These are phyloP conservation scores for Habrosyne pyritoides DNA, from an alignment of 2,888 invertebrate species.

Conservation along the genomic window DNA sequence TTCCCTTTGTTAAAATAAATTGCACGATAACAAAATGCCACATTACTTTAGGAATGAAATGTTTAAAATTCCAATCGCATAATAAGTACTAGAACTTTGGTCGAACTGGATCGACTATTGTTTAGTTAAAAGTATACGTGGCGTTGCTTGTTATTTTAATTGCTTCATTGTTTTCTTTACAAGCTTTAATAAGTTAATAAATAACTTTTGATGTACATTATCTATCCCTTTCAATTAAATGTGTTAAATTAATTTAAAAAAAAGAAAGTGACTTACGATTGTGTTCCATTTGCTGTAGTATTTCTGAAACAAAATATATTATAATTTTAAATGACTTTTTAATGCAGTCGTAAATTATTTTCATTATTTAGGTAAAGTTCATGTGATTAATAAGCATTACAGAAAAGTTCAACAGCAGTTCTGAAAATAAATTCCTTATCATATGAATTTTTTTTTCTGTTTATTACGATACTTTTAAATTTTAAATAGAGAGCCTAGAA, in stretches of 20 bases:
- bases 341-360: no score
- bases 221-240: no score
- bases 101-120: background rate
- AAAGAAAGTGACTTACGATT: background rate
- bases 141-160: background rate
- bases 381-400: no score
- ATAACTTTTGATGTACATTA: no score
- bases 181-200: no score
- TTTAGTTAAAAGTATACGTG: background rate
- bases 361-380: no score
- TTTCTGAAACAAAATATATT: background rate
- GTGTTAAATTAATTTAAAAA: background rate
- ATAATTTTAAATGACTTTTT: no score
- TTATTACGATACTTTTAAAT: no score
- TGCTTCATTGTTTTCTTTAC: background rate
- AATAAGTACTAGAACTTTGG: background rate
- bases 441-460: no score
- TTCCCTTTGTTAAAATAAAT: background rate
- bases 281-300: background rate
- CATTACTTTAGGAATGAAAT: background rate
- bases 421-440: no score
- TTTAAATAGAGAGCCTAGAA: no score
- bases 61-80: background rate
- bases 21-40: background rate
- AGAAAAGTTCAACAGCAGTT: no score